Evolutionary conservation across 1,140 invertebrate genomes (phyloP), one percentile per base, ranked within the genome.

Genomic region (Papilio aristodemus): DNA sequence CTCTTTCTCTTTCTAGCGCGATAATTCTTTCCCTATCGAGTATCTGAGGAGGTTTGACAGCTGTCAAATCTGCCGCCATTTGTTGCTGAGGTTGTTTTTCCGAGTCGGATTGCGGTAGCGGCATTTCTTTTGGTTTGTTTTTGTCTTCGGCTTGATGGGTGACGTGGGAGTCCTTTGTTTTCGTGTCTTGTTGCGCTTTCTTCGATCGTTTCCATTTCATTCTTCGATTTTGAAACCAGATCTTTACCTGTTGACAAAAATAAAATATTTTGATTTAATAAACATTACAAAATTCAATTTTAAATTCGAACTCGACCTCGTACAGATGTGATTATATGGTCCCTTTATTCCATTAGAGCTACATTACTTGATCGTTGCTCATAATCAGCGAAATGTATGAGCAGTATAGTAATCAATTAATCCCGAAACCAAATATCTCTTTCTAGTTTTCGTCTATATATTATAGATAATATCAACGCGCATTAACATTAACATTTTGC

Each of bases 161-260:
- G 67, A 62, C 67, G 62, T 85, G 80, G 11, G 79, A 66, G 63
- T 91, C 87, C 70, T 91, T 89, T 39, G 71, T 78, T 80, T 92
- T 92, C 14, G 95, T 94, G 85, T 97, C 96, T 76, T 97, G 96
- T 86, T 97, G 97, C 0, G 97, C 96, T 84, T 98, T 98, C 93
- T 98, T 98, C 70, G 97, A 98, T 5, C 97, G 92, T 86, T 98
- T 98, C 97, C 97, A 98, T 85, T 98, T 98, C 97, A 98, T 98
- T 76, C 97, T 93, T 14, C 97, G 93, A 89, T 98, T 98, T 94
- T 98, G 97, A 88, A 98, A 98, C 97, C 97, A 98, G 73, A 98
- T 98, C 93, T 98, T 98, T 50, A 98, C 97, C 97, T 97, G 92
- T 19, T 79, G 86, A 80, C 70, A 76, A 83, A 78, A 38, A 74